Evolutionary conservation across 2,797 vertebrate species (phyloP), one percentile per base, ranked within the genome.

Genomic region (Coccyzus lansbergi): DNA sequence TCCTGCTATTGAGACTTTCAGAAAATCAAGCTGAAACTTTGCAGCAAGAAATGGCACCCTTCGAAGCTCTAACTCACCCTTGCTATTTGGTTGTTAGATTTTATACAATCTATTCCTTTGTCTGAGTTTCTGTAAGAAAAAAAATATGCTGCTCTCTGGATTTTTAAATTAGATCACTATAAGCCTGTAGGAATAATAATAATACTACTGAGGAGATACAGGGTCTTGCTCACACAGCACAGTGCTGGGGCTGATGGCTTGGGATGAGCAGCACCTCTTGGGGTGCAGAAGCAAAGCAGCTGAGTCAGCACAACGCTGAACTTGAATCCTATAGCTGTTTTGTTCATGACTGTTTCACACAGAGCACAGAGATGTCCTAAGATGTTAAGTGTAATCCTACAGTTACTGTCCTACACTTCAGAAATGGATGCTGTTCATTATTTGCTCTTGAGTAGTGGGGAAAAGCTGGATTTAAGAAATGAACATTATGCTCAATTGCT

Each of bases 21-120:
- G 84, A 89, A 89, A 83, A 8, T 63, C 34, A 55, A 64, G 67
- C 21, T 64, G 86, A 76, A 88, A 76, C 34, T 56, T 63, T 36
- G 40, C 72, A 83, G 72, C 20, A 93, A 91, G 56, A 81, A 92
- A 36, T 1, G 2, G 48, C 13, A 79, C 12, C 38, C 7, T 44
- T 78, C 49, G 42, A 88, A 86, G 42, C 19, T 59, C 18, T 49
- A 72, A 56, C 15, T 84, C 69, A 44, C 12, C 40, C 17, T 74
- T 56, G 46, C 10, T 56, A 18, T 86, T 65, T 0, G 0, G n/a
- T 15, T 63, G 16, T 48, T 33, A 40, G 9, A 36, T 34, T 88
- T 55, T 21, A 3, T 64, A 55, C 26, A 46, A 22, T 55, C 53
- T 59, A 12, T 22, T 83, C 70, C 10, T 82, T 65, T 76, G 24